Base-by-base conservation (phyloP, 2,797 vertebrate genomes). In the Sebastes goodei region DNA sequence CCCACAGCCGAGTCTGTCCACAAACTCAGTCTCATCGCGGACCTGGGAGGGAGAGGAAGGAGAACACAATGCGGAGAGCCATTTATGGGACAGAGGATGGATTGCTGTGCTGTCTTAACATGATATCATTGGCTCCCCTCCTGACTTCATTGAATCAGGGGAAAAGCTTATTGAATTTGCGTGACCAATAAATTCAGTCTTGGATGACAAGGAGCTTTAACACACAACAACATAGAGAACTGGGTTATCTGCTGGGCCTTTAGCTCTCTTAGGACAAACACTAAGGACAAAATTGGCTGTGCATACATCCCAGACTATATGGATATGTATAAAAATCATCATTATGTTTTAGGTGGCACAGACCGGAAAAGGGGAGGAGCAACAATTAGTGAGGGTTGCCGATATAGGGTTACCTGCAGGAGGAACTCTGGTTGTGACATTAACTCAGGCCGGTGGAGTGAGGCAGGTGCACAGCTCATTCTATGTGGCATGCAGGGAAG, bases 1-100 rank as follows among this genome's bases (percentile, higher is more conserved):
- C 0, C 82, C 86, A 25, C 96, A 96, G 79, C 92, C 90, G 5
- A 97, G 94, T 73, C 52, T 90, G 25, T 95, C 90, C 68, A 96
- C 61, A 75, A 97, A 96, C 23, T 94, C 89, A 0, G 67, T 76
- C 75, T 96, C 95, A 60, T 93, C 86, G 0, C 61, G 88, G 17
- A 97, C 94, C 97, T 97, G 25, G 81, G 2, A 61, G 65, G 61
- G 49, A 23, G 52, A 65, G 20, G 2, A 86, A 20, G 29, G 6
- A 23, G 27, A 38, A 20, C 17, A 53, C 2, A 1, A 33, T 21
- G 35, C 2, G 2, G 10, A 64, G 30, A 29, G 7, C 3, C 1
- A 2, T 23, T 71, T 42, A 38, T 60, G 6, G 6, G 7, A 35
- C 4, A 17, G 52, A 30, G 1, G 2, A 53, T 30, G 10, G 21